Percentiles rank a stretch among this genome's conserved stretches.
Evolutionary conservation across 2,797 vertebrate species (phyloP).

Genomic region (Rhinichthys osculus): DNA sequence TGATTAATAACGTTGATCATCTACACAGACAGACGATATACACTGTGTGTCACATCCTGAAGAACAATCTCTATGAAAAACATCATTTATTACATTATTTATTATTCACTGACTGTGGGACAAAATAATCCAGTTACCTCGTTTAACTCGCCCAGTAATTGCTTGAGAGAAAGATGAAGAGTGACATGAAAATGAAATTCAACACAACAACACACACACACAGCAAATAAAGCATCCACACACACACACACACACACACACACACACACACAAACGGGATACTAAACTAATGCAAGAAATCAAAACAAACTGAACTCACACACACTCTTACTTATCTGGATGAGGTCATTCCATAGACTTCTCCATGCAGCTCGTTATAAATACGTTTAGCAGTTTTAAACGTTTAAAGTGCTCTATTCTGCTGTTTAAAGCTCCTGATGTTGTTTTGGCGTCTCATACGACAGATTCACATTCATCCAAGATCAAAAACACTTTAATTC

Average conservation of each 20-base stretch:
- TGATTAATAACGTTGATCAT: neutral
- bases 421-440: no score
- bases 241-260: neutral
- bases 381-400: neutral
- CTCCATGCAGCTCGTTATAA: neutral
- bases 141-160: conserved; percentile 94
- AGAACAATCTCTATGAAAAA: neutral
- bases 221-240: neutral
- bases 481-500: neutral
- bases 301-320: no score
- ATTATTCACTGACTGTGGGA: neutral
- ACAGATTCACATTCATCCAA: neutral
- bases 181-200: conserved; percentile 64
- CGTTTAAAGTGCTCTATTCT: neutral
- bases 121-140: conserved; percentile 84
- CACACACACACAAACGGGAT: no score
- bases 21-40: neutral
- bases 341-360: neutral
- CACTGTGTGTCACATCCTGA: conserved; percentile 1
- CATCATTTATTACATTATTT: neutral
- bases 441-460: no score
- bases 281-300: no score
- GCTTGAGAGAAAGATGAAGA: conserved; percentile 80
- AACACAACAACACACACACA: neutral
- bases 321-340: neutral